Evolutionary conservation across 2,113 vertebrate genomes (phyloP), one percentile per base, ranked within the genome.

Genomic region (Octodon degus): DNA sequence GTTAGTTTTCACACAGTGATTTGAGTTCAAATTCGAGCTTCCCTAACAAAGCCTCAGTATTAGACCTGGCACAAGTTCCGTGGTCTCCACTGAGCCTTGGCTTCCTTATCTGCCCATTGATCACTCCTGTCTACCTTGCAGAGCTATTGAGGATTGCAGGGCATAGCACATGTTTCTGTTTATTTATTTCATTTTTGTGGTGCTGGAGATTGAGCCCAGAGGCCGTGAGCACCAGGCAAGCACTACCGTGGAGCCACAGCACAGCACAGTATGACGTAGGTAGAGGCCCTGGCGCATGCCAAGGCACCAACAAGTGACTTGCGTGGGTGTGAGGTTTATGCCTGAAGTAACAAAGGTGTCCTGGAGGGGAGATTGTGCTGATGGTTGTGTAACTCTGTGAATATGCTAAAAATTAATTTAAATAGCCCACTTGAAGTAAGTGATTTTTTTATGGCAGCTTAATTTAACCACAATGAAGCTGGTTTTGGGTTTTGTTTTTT

Each of bases 241-340:
- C 74, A 30, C 70, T 76, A 4, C n/a, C 20, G 12, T 5, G 8
- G 24, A 16, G 10, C 37, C 72, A 53, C 76, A 32, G 76, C 47
- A 17, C 47, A 2, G 50, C 50, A 50, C 47, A 27, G 76, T 13
- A 16, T 74, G 72, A n/a, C 32, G 1, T 5, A 10, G 20, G 12
- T 25, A 9, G 50, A 60, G 3, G 1, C 0, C 74, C 9, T 1
- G 32, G 50, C 40, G 8, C 25, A 0, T 1, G 14, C 11, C 8
- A 14, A 40, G 62, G 27, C 43, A 13, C 19, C 47, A 7, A 5
- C 43, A 40, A 43, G 72, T 25, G 27, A 40, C 24, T 14, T 20
- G 55, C 0, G 0, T 5, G 32, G 67, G 0, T 9, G 2, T 30
- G 60, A 7, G 10, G 20, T 25, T 55, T 65, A 88, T 37, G 65